Base-by-base conservation (phyloP, 2,888 invertebrate genomes). In the Chelonus formosanus region DNA sequence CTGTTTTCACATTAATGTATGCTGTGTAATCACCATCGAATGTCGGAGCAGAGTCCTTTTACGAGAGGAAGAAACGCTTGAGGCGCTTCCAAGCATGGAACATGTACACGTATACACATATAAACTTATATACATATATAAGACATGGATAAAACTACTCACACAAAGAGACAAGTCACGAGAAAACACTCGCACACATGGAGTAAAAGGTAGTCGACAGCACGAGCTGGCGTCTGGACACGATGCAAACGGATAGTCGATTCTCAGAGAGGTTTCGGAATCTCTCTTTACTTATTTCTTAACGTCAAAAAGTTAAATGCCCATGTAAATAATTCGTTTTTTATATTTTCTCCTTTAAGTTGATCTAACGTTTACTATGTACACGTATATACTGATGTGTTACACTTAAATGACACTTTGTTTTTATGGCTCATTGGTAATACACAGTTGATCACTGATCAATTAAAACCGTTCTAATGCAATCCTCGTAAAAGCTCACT, bases 401-500 rank as follows among this genome's bases (percentile, higher is more conserved):
- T 48, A 48, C n/a, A 48, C 3, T 3, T 48, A 10, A 48, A 10
- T 20, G 20, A n/a, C n/a, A n/a, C 20, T 48, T 48, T 48, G 20
- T 48, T 48, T 48, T 20, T n/a, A 48, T 48, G n/a, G 20, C 48
- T 48, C 10, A 48, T 48, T 48, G 48, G 48, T 5, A 10, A 48
- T n/a, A 48, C 10, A 48, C 10, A 61, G 53, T 20, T 20, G 64
- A 56, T 63, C 59, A 70, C 47, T 61, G 65, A 69, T 66, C 60
- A 69, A 67, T 68, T 56, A 69, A 67, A 69, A n/a, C 55, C 60
- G 67, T 63, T 70, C 54, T 63, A 55, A 56, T 59, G 52, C 65
- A 66, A 64, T 68, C 58, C 58, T 67, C 63, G 67, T 68, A 66
- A 71, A 63, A 69, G 67, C 64, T 64, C 57, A 63, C 65, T 65